Evolutionary conservation across 2,797 vertebrate species (phyloP).

Genomic region (Ataeniobius toweri): DNA sequence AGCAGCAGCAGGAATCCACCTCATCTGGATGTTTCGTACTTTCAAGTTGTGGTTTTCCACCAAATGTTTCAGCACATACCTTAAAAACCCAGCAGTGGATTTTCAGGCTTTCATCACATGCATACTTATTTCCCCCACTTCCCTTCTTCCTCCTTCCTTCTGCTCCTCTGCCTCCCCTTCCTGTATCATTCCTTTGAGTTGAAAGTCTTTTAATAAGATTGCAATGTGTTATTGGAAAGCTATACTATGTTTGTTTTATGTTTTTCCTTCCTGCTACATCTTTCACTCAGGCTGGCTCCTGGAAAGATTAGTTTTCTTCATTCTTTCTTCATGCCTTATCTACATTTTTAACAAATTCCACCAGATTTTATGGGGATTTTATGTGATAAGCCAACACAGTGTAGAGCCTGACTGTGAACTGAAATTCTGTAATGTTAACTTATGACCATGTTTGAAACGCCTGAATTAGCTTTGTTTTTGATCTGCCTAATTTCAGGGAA

Average conservation of each 20-base stretch:
- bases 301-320: neutral
- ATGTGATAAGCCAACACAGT: neutral
- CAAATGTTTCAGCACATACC: conserved; percentile 6
- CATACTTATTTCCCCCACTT: conserved; percentile 8
- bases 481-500: neutral
- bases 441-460: neutral
- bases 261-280: conserved; percentile 4
- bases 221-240: conserved; percentile 44
- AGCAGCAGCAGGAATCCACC: neutral
- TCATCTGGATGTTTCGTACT: conserved; percentile 22
- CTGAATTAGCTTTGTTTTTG: neutral
- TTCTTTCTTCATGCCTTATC: conserved; percentile 9
- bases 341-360: neutral
- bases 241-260: conserved; percentile 19
- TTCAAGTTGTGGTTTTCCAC: conserved; percentile 34
- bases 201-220: conserved; percentile 59
- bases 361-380: neutral
- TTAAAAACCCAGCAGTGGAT: conserved; percentile 36
- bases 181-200: conserved; percentile 60
- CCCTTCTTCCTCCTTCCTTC: conserved; percentile 19
- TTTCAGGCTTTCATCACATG: conserved; percentile 16
- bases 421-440: too few species aligned
- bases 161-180: conserved; percentile 17
- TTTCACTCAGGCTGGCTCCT: neutral
- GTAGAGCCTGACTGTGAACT: neutral